Evolutionary conservation across 2,113 vertebrate species (phyloP).

Genomic region (Mionectes macconnelli): DNA sequence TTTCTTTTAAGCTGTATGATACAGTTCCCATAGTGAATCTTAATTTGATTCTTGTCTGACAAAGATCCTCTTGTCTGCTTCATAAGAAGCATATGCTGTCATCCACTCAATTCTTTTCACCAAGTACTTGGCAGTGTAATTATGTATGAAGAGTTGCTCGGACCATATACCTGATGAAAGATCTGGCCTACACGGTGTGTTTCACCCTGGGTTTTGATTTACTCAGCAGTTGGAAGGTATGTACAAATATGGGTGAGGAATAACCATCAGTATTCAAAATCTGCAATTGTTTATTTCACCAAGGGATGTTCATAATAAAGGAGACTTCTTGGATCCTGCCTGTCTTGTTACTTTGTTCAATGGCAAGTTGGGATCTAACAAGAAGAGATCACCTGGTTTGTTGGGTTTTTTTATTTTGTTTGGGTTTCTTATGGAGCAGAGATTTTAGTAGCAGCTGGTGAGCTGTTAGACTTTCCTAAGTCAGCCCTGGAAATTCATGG

Average conservation of each 20-base stretch:
- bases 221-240: not conserved
- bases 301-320: not conserved
- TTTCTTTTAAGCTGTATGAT: not conserved
- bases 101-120: not conserved
- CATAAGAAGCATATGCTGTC: not conserved
- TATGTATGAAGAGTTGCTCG: not conserved
- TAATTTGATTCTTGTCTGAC: conserved; percentile 2
- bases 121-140: not conserved
- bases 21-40: not conserved
- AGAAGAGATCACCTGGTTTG: not conserved
- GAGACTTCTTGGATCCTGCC: not conserved
- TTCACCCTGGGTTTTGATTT: not conserved
- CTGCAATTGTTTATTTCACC: not conserved
- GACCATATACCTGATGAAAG: conserved; percentile 10
- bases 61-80: conserved; percentile 5
- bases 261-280: not conserved
- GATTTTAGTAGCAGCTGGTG: not conserved
- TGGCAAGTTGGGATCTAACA: not conserved
- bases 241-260: not conserved
- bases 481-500: not conserved
- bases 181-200: not conserved
- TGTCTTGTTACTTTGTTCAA: not conserved
- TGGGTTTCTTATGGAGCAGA: not conserved
- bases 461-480: not conserved
- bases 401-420: not conserved